These are phyloP conservation scores for Plodia interpunctella DNA, from an alignment of 1,140 invertebrate species.

Conservation along the genomic window DNA sequence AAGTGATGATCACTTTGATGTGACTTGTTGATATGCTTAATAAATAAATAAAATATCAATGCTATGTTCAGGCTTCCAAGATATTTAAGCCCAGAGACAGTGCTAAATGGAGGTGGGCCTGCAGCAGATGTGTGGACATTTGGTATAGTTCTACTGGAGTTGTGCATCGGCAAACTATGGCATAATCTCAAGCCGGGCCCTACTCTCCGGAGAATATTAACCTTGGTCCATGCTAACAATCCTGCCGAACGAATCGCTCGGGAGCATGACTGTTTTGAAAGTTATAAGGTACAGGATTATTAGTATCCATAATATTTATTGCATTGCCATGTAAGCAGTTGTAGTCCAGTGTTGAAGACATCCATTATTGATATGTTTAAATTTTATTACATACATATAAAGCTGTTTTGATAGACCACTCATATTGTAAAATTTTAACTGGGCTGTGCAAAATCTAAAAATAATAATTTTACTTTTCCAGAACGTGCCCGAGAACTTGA, in stretches of 20 bases:
- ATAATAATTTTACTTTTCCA: conserved; percentile 44
- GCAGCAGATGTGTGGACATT: conserved; percentile 95
- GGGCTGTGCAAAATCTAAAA: too few species aligned
- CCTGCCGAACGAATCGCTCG: conserved; percentile 86
- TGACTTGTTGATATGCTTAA: too few species aligned
- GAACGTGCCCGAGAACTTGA: conserved; percentile 79
- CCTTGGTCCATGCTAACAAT: conserved; percentile 80
- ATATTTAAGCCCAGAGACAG: conserved; percentile 92
- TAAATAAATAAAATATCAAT: too few species aligned
- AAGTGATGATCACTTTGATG: too few species aligned
- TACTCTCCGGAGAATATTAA: conserved; percentile 85
- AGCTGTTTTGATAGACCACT: too few species aligned
- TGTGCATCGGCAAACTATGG: conserved; percentile 84
- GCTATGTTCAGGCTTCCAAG: conserved; percentile 79
- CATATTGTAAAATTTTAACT: too few species aligned
- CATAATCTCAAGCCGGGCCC: conserved; percentile 84
- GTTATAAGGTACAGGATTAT: conserved; percentile 77
- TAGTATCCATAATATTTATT: too few species aligned
- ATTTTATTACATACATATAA: too few species aligned
- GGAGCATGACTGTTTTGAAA: conserved; percentile 84
- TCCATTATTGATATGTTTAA: too few species aligned
- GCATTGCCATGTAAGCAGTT: too few species aligned
- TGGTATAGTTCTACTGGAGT: conserved; percentile 91
- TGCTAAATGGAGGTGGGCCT: conserved; percentile 81
- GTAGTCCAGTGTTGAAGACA: too few species aligned